Evolutionary conservation across 2,113 vertebrate species (phyloP), one percentile per base, ranked within the genome.

Genomic region (Sturnira hondurensis): DNA sequence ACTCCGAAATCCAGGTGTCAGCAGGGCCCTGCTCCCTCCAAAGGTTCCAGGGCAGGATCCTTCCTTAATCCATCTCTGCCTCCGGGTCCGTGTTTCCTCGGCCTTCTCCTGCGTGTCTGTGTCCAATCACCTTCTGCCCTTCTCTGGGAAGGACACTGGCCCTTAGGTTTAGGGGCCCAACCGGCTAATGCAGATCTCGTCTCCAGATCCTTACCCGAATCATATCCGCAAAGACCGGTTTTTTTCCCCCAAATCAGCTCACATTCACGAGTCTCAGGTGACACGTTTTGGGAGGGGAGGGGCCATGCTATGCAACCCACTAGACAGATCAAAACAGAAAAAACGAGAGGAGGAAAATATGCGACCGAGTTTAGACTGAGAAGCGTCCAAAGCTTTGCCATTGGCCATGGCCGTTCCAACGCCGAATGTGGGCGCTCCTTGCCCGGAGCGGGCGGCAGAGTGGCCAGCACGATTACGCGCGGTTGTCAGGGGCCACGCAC

Each of bases 371-470:
- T 14, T 33, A 41, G 41, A 45, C 6, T 13, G 36, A 12, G 54
- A 95, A 36, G 24, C 16, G 1, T 17, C 58, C 41, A 5, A 24
- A 88, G 47, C 19, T 67, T 20, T 20, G 1, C 28, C 36, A 47
- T 2, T 0, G 24, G 45, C 17, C 36, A 31, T 0, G 0, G 20
- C 2, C 0, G 0, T 6, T 38, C 56, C 26, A 2, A 20, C 6
- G 6, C 0, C 0, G 47, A 47, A 12, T 3, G 13, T 1, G 4
- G 16, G 50, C 2, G 11, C n/a, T 0, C 6, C 0, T 0, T 0
- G n/a, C 77, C 68, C 31, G 2, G 65, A 45, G 54, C 50, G 26
- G 7, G n/a, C 22, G 7, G n/a, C 22, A 15, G 19, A 80, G 73
- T 5, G 58, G 6, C 10, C 78, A 13, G 6, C 0, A 4, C 0